Evolutionary conservation across 2,113 vertebrate genomes (phyloP).

Genomic region (Tiliqua scincoides): DNA sequence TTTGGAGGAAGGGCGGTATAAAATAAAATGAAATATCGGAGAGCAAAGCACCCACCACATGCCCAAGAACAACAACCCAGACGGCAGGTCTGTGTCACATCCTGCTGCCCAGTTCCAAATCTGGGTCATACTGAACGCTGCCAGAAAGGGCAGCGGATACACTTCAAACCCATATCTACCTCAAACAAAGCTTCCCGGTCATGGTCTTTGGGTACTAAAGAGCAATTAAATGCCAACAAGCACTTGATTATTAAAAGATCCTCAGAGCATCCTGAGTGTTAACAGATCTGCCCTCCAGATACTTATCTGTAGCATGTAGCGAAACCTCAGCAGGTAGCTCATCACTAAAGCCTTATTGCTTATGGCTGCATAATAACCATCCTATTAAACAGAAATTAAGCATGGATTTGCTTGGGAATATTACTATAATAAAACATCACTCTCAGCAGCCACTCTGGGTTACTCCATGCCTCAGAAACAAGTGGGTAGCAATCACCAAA

Average conservation of each 20-base stretch:
- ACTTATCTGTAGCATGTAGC: slow-evolving; percentile 4
- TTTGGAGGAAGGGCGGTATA: too few species aligned
- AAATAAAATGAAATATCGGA: not conserved
- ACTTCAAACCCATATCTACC: not conserved
- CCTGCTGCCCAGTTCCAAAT: not conserved
- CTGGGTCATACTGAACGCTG: not conserved
- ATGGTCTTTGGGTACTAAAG: not conserved
- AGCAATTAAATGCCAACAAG: not conserved
- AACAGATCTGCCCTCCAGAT: slow-evolving; percentile 19
- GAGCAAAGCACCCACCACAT: not conserved
- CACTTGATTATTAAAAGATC: not conserved
- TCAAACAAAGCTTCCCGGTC: not conserved
- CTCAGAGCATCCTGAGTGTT: not conserved
- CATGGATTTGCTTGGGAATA: not conserved
- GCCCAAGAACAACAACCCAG: not conserved
- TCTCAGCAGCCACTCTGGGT: not conserved
- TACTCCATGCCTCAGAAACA: not conserved
- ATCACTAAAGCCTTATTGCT: not conserved
- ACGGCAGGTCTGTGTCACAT: not conserved
- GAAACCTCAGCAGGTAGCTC: slow-evolving; percentile 17
- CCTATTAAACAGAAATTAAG: slow-evolving; percentile 30
- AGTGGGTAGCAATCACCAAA: not conserved
- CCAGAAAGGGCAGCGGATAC: not conserved
- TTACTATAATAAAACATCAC: slow-evolving; percentile 13
- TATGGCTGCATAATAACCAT: slow-evolving; percentile 14